These are phyloP conservation scores for Argyresthia goedartella DNA, from an alignment of 2,888 invertebrate genomes.

Conservation along the genomic window DNA sequence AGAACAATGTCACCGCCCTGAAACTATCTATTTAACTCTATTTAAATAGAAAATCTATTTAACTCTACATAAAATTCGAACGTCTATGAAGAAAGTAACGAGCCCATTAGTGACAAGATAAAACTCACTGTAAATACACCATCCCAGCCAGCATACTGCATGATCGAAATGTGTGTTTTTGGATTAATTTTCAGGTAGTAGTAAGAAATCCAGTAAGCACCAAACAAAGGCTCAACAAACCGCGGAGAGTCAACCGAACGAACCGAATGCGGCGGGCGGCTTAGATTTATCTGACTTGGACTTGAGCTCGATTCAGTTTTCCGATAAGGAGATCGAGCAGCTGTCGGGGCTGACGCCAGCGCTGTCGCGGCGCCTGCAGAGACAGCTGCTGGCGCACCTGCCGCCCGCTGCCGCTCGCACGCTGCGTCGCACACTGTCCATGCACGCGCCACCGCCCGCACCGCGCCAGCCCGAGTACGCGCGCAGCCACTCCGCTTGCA, in stretches of 20 bases:
- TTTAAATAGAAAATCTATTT: too few relatives aligned
- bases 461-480: too few relatives aligned
- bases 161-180: slow-evolving; percentile 70
- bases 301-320: slow-evolving; percentile 76
- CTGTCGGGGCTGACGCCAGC: slow-evolving; percentile 79
- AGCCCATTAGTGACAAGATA: slow-evolving; percentile 13
- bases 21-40: too few relatives aligned
- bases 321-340: slow-evolving; percentile 78
- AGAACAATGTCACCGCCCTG: too few relatives aligned
- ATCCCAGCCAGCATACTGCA: slow-evolving; percentile 64
- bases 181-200: slow-evolving; percentile 63
- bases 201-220: slow-evolving; percentile 51
- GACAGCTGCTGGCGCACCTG: slow-evolving; percentile 77
- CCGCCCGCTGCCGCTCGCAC: slow-evolving; percentile 78
- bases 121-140: slow-evolving; percentile 57
- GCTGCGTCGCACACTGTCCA: slow-evolving; percentile 75
- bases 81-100: too few relatives aligned
- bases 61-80: too few relatives aligned
- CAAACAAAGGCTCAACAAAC: too few relatives aligned
- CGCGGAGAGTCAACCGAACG: slow-evolving; percentile 22
- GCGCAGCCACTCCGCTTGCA: not conserved
- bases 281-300: slow-evolving; percentile 75
- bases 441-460: slow-evolving; percentile 22
- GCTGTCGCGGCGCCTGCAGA: slow-evolving; percentile 78
- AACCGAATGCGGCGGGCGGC: slow-evolving; percentile 32